A percentile compares a stretch with the other conserved stretches of the same genome.
Conservation (phyloP, 2,797 vertebrate genomes). For the Poecilia velifera region DNA sequence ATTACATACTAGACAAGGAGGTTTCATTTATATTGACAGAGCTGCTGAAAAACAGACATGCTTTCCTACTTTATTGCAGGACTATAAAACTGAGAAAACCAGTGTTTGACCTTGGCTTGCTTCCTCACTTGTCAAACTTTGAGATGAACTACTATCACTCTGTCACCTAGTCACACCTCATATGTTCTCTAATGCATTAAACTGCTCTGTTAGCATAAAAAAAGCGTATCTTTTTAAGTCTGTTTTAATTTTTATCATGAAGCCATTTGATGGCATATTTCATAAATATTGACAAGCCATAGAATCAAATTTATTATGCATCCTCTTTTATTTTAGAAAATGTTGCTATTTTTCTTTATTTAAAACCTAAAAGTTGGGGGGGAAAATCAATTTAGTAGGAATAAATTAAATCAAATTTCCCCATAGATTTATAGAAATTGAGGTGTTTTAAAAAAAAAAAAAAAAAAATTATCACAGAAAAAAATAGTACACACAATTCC, state of each 20-base stretch:
- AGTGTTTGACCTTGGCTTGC: not conserved
- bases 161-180: not conserved
- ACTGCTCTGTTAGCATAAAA: not conserved
- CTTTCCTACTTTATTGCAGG: not conserved
- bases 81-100: not conserved
- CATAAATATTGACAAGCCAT: not conserved
- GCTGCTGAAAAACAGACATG: slow-evolving; percentile 10
- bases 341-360: not conserved
- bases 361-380: not conserved
- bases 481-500: not conserved
- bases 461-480: not conserved
- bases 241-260: not conserved
- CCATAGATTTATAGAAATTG: not conserved
- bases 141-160: not conserved
- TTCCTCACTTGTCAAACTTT: not conserved
- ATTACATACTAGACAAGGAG: slow-evolving; percentile 36
- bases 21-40: slow-evolving; percentile 35
- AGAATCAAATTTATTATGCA: not conserved
- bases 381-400: not conserved
- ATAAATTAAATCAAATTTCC: not conserved
- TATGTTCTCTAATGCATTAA: not conserved
- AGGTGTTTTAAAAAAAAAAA: not conserved
- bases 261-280: not conserved
- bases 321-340: not conserved
- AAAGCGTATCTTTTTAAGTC: not conserved